A percentile compares a stretch with the other conserved stretches of the same genome.
These are phyloP conservation scores for Pachycephus smyrnensis DNA, from an alignment of 2,888 invertebrate genomes.

Conservation along the genomic window DNA sequence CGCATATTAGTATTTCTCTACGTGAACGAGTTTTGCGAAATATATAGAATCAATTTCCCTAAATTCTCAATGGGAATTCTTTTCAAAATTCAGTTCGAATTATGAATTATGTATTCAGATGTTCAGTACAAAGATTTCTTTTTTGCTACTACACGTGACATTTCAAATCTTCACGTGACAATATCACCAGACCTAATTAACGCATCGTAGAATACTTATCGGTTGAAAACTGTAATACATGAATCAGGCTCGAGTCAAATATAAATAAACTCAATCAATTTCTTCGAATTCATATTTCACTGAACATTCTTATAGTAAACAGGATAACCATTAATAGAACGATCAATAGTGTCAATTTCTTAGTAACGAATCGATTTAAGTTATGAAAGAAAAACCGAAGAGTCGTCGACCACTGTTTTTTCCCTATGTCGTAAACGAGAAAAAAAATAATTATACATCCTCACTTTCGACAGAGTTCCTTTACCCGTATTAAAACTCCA, in stretches of 20 bases:
- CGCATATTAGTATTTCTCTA: background rate
- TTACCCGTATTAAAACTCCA: background rate
- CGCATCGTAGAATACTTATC: too few species aligned
- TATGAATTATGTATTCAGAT: background rate
- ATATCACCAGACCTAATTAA: too few species aligned
- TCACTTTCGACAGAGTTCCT: background rate
- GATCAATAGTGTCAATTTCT: background rate
- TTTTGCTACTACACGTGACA: too few species aligned
- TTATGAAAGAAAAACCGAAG: background rate
- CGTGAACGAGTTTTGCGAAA: background rate
- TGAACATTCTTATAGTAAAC: too few species aligned
- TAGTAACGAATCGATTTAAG: background rate
- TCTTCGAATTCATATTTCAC: too few species aligned
- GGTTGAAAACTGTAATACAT: too few species aligned
- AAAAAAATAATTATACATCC: background rate
- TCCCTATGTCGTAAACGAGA: background rate
- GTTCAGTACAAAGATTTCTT: too few species aligned
- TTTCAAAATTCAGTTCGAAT: background rate
- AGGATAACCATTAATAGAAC: too few species aligned
- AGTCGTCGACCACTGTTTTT: background rate
- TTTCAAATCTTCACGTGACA: too few species aligned
- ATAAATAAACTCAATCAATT: too few species aligned
- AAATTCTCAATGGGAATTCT: background rate
- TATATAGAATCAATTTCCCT: background rate
- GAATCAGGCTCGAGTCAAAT: too few species aligned